Evolutionary conservation across 2,888 invertebrate species (phyloP), one percentile per base, ranked within the genome.

Genomic region (Gibbula magus): DNA sequence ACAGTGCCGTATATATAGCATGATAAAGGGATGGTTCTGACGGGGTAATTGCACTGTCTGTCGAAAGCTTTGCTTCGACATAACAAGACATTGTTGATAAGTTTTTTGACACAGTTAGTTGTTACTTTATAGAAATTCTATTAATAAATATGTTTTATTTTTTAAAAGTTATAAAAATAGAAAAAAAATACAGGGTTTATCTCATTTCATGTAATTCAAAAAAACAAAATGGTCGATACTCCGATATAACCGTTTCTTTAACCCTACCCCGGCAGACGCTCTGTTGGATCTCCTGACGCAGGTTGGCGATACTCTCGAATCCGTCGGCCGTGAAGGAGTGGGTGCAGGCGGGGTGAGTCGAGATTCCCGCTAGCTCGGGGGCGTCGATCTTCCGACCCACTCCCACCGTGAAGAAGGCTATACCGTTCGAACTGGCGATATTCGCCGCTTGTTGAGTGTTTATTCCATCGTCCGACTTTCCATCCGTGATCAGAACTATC

Each of bases 251-350:
- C 29, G 20, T 66, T 29, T 20, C 22, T 20, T 29, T 66, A 45
- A 45, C 56, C 79, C 54, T 78, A 89, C 89, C 88, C 78, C 80
- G 81, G 66, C 89, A 89, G 0, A 88, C 85, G 25, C 87, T 85
- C 25, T 87, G 82, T 61, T 87, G 86, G 25, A 89, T 88, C 74
- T 89, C 88, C 32, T 88, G 85, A 32, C 82, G 85, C 74, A 89
- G 81, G 16, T 87, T 85, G 75, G 85, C 84, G 51, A 89, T 86
- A 61, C 86, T 87, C 8, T 82, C 81, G 56, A 86, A 89, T 5
- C 79, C 81, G 2, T 81, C 51, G 54, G 86, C 86, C 56, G 79
- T 78, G 52, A 85, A 87, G 16, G 85, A 84, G 70, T 89, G 89
- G 0, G 88, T 89, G 56, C 88, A 89, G 29, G 75, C 73, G 0